Evolutionary conservation across 2,113 vertebrate genomes (phyloP).

Genomic region (Marcusenius ussheri): DNA sequence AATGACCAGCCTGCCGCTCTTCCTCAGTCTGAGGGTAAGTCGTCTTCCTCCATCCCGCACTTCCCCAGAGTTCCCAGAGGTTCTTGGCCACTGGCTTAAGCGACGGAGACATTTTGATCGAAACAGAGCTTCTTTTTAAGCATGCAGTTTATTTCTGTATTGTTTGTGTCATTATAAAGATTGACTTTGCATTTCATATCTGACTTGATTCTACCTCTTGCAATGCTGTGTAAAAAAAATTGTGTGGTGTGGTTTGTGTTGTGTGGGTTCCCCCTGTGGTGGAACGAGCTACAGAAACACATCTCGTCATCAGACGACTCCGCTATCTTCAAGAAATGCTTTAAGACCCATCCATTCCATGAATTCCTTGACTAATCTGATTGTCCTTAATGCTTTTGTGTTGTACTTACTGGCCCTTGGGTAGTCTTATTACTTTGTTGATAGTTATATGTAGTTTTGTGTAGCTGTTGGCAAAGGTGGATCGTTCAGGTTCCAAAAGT

Average conservation of each 20-base stretch:
- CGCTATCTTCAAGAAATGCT: background rate
- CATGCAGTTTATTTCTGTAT: background rate
- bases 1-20: conserved; percentile 58
- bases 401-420: background rate
- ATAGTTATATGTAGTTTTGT: background rate
- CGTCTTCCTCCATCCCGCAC: background rate
- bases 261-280: background rate
- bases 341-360: background rate
- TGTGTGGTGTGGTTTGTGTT: background rate
- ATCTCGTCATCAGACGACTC: background rate
- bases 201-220: background rate
- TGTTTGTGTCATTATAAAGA: background rate
- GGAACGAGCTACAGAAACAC: background rate
- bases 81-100: background rate
- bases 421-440: background rate
- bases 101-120: background rate
- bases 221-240: background rate
- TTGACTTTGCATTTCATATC: background rate
- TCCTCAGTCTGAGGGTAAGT: conserved; percentile 72
- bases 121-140: background rate
- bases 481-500: background rate
- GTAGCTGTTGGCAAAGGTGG: background rate
- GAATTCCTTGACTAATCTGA: background rate
- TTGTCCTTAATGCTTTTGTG: background rate
- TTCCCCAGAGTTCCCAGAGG: background rate